Base-by-base conservation (phyloP, 2,797 vertebrate genomes). In the Bovichtus diacanthus region DNA sequence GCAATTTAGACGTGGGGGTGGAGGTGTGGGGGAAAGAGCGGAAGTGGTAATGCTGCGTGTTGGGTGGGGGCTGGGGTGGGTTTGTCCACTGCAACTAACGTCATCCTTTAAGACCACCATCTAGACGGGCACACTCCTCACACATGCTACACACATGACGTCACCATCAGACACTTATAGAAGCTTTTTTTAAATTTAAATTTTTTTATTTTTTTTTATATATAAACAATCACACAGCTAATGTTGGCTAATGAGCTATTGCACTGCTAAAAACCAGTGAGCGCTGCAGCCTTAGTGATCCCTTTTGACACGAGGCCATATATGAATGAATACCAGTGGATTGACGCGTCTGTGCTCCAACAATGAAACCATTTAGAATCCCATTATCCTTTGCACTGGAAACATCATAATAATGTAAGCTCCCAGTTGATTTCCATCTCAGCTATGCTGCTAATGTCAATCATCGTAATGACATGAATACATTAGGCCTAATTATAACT, bases 1-100 rank as follows among this genome's bases (percentile, higher is more conserved):
- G 76, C 80, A 80, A 82, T 88, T 87, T 75, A 86, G 82, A 88
- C 58, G 2, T 25, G 58, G 50, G 74, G 80, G 65, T 66, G 78
- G 76, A 63, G 70, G 70, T 44, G 61, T 2, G 16, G 67, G n/a
- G 44, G 55, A n/a, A 46, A 64, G 67, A 25, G 67, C 11, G 60
- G 60, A 74, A 53, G 79, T 47, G 46, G 72, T 79, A 19, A 36
- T 27, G 41, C 62, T 59, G 58, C 7, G 25, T 53, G 54, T 19
- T 16, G 39, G 31, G 31, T n/a, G n/a, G 36, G 78, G 75, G 41
- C 70, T 31, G 56, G 68, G 51, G 46, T n/a, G 27, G 6, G 56
- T 73, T 74, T 62, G 58, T 70, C 47, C 31, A 56, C 50, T 81
- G 63, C 41, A 53, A 62, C 46, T 61, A 75, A 84, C 75, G 65